These are phyloP conservation scores for Pseudomyrmex gracilis DNA, from an alignment of 1,140 invertebrate genomes.

Conservation along the genomic window DNA sequence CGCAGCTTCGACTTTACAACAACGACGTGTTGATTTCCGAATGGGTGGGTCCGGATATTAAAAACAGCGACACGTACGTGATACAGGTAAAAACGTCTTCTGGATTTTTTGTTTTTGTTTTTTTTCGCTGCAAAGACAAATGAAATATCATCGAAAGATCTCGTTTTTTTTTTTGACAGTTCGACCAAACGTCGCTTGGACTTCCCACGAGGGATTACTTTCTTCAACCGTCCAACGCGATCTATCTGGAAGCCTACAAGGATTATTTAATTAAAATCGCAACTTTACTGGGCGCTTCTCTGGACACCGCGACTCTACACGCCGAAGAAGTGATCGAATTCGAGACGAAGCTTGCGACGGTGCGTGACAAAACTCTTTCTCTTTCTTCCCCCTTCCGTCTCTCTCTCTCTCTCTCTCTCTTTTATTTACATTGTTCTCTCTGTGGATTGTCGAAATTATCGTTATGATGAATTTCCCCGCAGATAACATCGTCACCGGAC, in stretches of 20 bases:
- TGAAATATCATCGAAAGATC: background rate
- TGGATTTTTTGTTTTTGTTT: background rate
- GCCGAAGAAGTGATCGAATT: constrained; percentile 93
- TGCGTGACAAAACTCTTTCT: constrained; percentile 75
- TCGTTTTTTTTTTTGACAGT: constrained; percentile 85
- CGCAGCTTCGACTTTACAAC: constrained; percentile 92
- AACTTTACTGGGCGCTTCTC: constrained; percentile 88
- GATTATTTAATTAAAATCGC: constrained; percentile 91
- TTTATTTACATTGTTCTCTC: background rate
- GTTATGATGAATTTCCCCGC: constrained; percentile 35
- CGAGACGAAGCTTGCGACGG: constrained; percentile 92
- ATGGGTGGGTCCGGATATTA: constrained; percentile 95
- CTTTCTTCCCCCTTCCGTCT: background rate
- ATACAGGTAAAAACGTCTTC: constrained; percentile 94
- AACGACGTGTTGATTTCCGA: constrained; percentile 93
- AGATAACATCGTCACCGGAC: constrained; percentile 94
- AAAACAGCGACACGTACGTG: constrained; percentile 94
- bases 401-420: background rate
- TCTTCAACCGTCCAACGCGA: constrained; percentile 89
- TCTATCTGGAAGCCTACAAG: constrained; percentile 92
- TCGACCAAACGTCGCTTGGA: constrained; percentile 95
- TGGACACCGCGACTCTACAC: constrained; percentile 86
- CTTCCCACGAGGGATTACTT: constrained; percentile 95
- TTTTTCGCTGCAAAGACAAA: background rate
- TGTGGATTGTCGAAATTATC: background rate